Evolutionary conservation across 1,140 invertebrate species (phyloP), one percentile per base, ranked within the genome.

Genomic region (Drosophila obscura): DNA sequence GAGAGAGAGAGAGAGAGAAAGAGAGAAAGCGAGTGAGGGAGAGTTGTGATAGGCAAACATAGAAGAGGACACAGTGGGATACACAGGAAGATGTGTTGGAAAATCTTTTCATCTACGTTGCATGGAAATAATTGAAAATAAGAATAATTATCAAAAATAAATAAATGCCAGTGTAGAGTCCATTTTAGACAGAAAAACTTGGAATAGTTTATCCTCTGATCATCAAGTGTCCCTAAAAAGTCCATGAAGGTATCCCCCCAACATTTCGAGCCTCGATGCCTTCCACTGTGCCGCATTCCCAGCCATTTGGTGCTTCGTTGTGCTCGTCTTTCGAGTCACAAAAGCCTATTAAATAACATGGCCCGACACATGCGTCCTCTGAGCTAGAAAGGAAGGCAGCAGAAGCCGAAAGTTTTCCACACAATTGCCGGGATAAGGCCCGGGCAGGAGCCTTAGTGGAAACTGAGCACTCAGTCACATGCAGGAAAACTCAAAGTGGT

Each of bases 301-400:
- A 63, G 64, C 46, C 68, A 43, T 64, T 79, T 79, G 60, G 39
- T 46, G 69, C 35, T 11, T 39, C 35, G 9, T 39, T 11, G 9
- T 39, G 35, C 28, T n/a, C 57, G 49, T 74, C 71, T 65, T 50
- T 43, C 53, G 41, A 81, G 73, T 71, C 78, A 81, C 74, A 87
- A 82, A 87, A 87, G 83, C 82, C 82, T 87, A 87, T 87, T 87
- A 87, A 87, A 87, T 87, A 88, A 87, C 82, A 82, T 64, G 78
- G 82, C 80, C 71, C 66, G 72, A 87, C 74, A 85, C 74, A 85
- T 85, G 81, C 64, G 81, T 77, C 66, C 80, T 41, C 45, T 24
- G 4, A 49, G 51, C 43, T 41, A 35, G 6, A 68, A 39, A 39
- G 1, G 35, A 39, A 39, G 35, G 11, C 11, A 13, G 35, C 3